A percentile compares a stretch with the other conserved stretches of the same genome.
These are phyloP conservation scores for Idaea straminata DNA, from an alignment of 2,888 invertebrate species.

Conservation along the genomic window DNA sequence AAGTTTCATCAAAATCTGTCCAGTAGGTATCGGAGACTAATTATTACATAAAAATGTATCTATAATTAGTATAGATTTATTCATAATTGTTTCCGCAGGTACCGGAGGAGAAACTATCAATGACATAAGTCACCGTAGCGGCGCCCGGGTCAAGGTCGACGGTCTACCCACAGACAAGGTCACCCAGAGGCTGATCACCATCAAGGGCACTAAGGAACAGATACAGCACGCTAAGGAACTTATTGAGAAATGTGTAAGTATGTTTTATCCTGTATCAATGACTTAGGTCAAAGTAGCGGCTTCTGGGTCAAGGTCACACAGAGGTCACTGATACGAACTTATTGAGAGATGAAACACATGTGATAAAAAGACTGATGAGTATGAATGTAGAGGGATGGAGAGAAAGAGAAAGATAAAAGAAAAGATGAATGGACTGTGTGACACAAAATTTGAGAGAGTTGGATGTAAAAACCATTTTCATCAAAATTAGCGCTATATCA, in stretches of 20 bases:
- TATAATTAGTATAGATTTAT: not conserved
- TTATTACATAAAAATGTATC: not conserved
- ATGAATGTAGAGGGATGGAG: no score
- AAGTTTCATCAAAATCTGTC: no score
- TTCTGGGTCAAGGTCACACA: not conserved
- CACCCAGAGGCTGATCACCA: conserved; percentile 54
- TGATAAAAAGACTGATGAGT: no score
- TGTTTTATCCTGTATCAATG: conserved; percentile 65
- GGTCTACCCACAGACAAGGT: conserved; percentile 39
- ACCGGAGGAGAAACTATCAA: conserved; percentile 85
- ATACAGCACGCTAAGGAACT: conserved; percentile 86
- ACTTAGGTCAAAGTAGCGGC: conserved; percentile 85
- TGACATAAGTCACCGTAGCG: conserved; percentile 85
- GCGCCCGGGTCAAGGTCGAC: conserved; percentile 86
- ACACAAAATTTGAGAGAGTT: no score
- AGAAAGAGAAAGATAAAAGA: no score
- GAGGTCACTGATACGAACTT: not conserved
- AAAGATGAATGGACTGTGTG: no score
- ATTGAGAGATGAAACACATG: no score
- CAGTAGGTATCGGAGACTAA: no score
- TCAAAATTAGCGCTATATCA: no score
- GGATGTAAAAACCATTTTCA: no score
- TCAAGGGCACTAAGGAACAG: conserved; percentile 86
- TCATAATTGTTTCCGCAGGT: conserved; percentile 52
- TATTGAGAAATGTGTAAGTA: conserved; percentile 84